These are phyloP conservation scores for Synanthedon andrenaeformis DNA, from an alignment of 2,888 invertebrate genomes.

Conservation along the genomic window DNA sequence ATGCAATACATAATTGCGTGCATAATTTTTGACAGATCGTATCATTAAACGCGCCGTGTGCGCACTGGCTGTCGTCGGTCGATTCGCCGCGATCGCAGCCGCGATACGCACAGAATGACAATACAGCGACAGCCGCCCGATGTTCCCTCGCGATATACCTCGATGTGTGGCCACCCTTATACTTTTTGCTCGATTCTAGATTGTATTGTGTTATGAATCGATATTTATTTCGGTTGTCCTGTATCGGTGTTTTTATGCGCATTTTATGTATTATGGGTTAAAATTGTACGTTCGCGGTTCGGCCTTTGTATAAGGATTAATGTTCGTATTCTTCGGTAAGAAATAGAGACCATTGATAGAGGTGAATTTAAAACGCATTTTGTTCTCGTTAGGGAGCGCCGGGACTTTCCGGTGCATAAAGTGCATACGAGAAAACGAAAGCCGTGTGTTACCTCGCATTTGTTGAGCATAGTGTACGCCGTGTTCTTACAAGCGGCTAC, in stretches of 20 bases:
- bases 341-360: conserved; percentile 1
- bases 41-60: conserved; percentile 25
- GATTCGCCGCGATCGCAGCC: conserved; percentile 28
- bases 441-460: conserved; percentile 12
- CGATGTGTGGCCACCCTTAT: conserved; percentile 52
- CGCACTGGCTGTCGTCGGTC: conserved; percentile 10
- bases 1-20: conserved; percentile 6
- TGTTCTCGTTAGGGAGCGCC: conserved; percentile 36
- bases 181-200: conserved; percentile 56
- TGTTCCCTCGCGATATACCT: conserved; percentile 38
- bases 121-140: conserved; percentile 46
- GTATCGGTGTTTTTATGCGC: conserved; percentile 40
- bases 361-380: conserved; percentile 51
- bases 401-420: not conserved
- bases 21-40: conserved; percentile 41
- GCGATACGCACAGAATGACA: conserved; percentile 49
- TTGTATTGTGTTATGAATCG: conserved; percentile 67
- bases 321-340: conserved; percentile 27
- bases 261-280: conserved; percentile 26
- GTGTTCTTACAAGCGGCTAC: not conserved
- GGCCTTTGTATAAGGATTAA: conserved; percentile 28
- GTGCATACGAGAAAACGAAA: not conserved
- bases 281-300: conserved; percentile 26
- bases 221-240: conserved; percentile 57
- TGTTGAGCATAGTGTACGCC: not conserved